phyloP scores from a whole-genome alignment of 92 coral and sea anemone genomes.

The Actinostola sp. region DNA sequence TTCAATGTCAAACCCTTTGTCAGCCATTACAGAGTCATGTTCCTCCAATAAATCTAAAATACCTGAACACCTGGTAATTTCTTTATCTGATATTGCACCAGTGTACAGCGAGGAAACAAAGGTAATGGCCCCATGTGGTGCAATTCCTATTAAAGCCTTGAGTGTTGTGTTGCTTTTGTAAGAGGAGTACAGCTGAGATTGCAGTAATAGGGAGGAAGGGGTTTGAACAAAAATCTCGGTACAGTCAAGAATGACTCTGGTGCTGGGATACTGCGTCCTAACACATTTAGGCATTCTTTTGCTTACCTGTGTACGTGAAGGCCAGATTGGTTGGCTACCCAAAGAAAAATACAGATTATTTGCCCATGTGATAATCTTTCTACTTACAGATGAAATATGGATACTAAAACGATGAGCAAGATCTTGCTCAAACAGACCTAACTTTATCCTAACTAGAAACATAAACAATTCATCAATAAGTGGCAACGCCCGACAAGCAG shows the following conservation, averaged over 20 bases:
- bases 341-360: conserved; percentile 54
- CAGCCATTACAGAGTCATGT: too few relatives aligned
- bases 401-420: conserved; percentile 58
- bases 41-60: too few relatives aligned
- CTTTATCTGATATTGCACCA: too few relatives aligned
- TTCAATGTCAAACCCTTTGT: too few relatives aligned
- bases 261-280: conserved; percentile 38
- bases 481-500: conserved; percentile 18
- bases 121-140: too few relatives aligned
- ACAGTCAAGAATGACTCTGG: conserved; percentile 66
- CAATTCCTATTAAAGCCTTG: too few relatives aligned
- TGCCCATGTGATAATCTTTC: conserved; percentile 59
- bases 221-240: conserved; percentile 63
- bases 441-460: conserved; percentile 42
- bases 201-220: conserved; percentile 55
- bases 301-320: conserved; percentile 41
- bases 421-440: conserved; percentile 62
- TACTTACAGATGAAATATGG: conserved; percentile 45
- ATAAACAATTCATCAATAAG: conserved; percentile 53
- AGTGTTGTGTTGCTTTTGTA: too few relatives aligned
- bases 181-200: too few relatives aligned
- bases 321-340: conserved; percentile 57
- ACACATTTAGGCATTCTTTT: conserved; percentile 43
- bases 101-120: too few relatives aligned
- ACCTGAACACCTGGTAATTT: too few relatives aligned